Conservation (phyloP, 2,113 vertebrate genomes). For the Otocyon megalotis region DNA sequence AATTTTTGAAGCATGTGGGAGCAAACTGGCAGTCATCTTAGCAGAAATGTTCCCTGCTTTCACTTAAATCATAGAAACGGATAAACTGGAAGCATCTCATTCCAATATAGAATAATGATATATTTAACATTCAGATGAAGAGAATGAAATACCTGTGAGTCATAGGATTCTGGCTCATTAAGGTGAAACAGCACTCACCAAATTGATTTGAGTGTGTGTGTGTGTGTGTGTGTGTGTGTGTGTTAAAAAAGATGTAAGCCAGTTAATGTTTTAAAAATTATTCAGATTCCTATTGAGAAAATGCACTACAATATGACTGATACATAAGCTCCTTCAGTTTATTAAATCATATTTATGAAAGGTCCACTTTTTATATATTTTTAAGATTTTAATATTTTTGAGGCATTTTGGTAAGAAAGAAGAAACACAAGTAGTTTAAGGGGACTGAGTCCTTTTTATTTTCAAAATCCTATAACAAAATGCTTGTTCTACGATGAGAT, state of each 20-base stretch:
- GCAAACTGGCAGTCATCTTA: not conserved
- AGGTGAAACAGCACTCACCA: not conserved
- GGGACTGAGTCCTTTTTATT: not conserved
- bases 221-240: not conserved
- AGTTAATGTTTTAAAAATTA: not conserved
- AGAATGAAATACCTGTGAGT: slow-evolving; percentile 17
- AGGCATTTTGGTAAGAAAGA: not conserved
- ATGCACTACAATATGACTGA: not conserved
- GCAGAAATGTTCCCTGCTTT: slow-evolving; percentile 20
- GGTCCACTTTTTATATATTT: not conserved
- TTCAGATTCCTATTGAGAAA: not conserved
- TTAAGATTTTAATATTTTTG: not conserved
- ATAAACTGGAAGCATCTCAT: not conserved
- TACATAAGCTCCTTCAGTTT: not conserved
- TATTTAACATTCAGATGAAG: not conserved
- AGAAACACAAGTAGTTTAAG: not conserved
- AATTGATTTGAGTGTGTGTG: not conserved
- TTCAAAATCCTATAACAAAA: not conserved
- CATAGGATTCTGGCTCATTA: not conserved
- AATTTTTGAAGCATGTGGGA: slow-evolving; percentile 43
- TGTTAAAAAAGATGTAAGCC: not conserved
- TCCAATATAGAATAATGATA: not conserved
- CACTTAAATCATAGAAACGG: slow-evolving; percentile 40
- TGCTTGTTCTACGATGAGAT: not conserved
- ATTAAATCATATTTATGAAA: not conserved